Evolutionary conservation across 2,888 invertebrate genomes (phyloP).

Genomic region (Agrochola litura): DNA sequence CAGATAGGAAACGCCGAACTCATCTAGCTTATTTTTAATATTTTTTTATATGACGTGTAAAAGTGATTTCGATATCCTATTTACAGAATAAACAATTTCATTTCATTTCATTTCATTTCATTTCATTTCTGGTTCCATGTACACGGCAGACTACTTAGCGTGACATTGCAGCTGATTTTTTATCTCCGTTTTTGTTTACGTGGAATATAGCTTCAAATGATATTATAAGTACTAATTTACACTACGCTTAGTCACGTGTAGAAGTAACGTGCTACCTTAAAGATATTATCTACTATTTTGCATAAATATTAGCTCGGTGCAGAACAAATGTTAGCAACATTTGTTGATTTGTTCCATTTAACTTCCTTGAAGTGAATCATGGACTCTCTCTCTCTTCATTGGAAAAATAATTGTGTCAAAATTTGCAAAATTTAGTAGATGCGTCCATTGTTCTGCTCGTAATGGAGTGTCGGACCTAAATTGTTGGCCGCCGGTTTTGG

Average conservation of each 20-base stretch:
- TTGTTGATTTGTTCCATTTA: conserved; percentile 43
- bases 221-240: conserved; percentile 40
- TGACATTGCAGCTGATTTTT: conserved; percentile 42
- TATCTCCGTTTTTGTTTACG: conserved; percentile 45
- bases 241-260: conserved; percentile 53
- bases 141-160: conserved; percentile 35
- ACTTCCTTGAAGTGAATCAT: conserved; percentile 45
- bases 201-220: conserved; percentile 12
- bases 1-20: too few relatives aligned
- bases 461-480: conserved; percentile 42
- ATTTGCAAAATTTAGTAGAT: conserved; percentile 31
- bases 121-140: conserved; percentile 20
- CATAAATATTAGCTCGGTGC: conserved; percentile 49
- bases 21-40: too few relatives aligned
- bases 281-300: conserved; percentile 48
- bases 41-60: too few relatives aligned
- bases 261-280: conserved; percentile 47
- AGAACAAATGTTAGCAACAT: conserved; percentile 15
- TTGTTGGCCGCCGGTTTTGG: conserved; percentile 20
- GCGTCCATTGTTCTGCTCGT: conserved; percentile 43
- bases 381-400: conserved; percentile 54
- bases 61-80: too few relatives aligned
- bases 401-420: conserved; percentile 34
- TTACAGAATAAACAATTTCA: too few relatives aligned
- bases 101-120: too few relatives aligned